These are phyloP conservation scores for Tachysurus fulvidraco DNA, from an alignment of 2,113 vertebrate species.

Conservation along the genomic window DNA sequence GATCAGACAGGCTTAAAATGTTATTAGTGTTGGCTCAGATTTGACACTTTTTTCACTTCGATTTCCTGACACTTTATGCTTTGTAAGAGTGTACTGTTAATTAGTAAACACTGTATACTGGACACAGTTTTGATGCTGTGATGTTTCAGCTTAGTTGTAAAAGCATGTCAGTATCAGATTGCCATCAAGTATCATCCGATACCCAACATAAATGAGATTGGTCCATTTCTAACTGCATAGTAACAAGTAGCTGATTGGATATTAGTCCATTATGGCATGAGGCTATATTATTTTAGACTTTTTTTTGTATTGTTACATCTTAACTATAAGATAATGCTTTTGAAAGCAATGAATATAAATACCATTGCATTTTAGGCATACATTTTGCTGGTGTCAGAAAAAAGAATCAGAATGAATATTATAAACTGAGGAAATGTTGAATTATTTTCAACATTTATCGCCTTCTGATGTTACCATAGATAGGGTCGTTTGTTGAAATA, in stretches of 20 bases:
- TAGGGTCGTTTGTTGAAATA: not conserved
- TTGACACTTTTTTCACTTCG: not conserved
- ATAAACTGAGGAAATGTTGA: not conserved
- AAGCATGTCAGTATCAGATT: not conserved
- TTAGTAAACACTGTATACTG: not conserved
- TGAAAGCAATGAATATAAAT: not conserved
- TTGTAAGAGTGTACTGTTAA: not conserved
- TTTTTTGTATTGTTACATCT: not conserved
- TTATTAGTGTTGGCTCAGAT: not conserved
- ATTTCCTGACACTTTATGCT: not conserved
- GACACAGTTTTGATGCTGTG: not conserved
- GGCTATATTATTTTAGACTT: not conserved
- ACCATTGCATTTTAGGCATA: not conserved
- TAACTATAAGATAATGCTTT: not conserved
- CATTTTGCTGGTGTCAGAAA: not conserved
- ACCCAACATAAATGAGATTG: not conserved
- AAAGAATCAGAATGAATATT: not conserved
- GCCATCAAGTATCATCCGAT: not conserved
- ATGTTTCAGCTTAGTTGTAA: not conserved
- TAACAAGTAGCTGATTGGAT: constrained; percentile 27
- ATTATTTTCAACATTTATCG: too few species aligned
- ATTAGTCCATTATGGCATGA: not conserved
- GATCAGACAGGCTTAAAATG: not conserved
- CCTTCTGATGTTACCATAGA: not conserved
- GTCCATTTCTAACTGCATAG: not conserved